These are phyloP conservation scores for Pipra filicauda DNA, from an alignment of 2,113 vertebrate genomes.

Conservation along the genomic window DNA sequence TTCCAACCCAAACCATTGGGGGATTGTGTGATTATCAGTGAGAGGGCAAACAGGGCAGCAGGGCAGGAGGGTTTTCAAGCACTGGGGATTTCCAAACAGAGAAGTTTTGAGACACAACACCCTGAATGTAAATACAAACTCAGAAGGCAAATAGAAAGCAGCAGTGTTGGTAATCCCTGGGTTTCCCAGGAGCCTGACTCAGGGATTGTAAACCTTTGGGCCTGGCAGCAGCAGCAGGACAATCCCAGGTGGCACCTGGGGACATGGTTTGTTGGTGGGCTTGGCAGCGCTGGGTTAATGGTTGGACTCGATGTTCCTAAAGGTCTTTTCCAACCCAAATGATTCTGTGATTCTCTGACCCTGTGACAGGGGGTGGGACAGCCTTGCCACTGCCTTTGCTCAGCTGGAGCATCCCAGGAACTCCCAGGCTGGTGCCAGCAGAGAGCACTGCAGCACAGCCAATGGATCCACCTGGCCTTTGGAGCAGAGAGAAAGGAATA, in stretches of 20 bases:
- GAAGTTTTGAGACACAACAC: neutral
- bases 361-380: neutral
- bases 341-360: rapidly evolving
- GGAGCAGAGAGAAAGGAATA: rapidly evolving
- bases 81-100: too few relatives aligned
- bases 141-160: neutral
- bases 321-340: rapidly evolving
- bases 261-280: rapidly evolving
- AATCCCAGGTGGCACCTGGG: neutral
- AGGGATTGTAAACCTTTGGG: rapidly evolving
- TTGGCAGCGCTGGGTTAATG: neutral
- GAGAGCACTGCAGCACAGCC: slow-evolving; percentile 62
- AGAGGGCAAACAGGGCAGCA: neutral
- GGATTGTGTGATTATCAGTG: neutral
- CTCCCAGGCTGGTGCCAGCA: slow-evolving; percentile 31
- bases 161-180: rapidly evolving
- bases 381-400: neutral
- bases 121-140: neutral
- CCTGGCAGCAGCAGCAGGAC: neutral
- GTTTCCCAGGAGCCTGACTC: neutral
- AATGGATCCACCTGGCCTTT: rapidly evolving
- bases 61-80: neutral
- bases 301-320: rapidly evolving
- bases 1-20: neutral
- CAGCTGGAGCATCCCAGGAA: neutral